These are phyloP conservation scores for Drosophila punjabiensis DNA, from an alignment of 1,140 invertebrate genomes.

Conservation along the genomic window DNA sequence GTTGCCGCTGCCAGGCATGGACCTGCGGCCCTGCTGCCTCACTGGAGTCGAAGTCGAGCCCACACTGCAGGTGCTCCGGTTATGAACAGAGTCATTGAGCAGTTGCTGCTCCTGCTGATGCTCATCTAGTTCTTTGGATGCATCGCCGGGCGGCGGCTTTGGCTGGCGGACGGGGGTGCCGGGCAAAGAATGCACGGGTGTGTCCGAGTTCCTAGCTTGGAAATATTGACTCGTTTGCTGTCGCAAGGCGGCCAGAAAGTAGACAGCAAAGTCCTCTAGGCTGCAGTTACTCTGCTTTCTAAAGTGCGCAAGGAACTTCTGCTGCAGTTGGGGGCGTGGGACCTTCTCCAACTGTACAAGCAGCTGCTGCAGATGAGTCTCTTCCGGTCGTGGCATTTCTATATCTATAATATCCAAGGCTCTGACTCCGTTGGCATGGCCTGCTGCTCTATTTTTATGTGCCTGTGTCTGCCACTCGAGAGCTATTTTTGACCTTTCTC, in stretches of 20 bases:
- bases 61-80: constrained; percentile 30
- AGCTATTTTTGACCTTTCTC: constrained; percentile 44
- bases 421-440: constrained; percentile 12
- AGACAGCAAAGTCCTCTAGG: constrained; percentile 77
- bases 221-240: constrained; percentile 69
- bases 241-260: constrained; percentile 72
- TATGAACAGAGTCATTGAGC: constrained; percentile 38
- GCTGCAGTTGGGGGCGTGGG: constrained; percentile 35
- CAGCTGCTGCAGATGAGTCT: constrained; percentile 48
- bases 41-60: constrained; percentile 27
- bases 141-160: constrained; percentile 18
- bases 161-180: constrained; percentile 52
- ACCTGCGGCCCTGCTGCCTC: constrained; percentile 37
- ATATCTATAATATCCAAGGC: not conserved
- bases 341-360: constrained; percentile 47
- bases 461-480: constrained; percentile 13
- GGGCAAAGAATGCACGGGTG: constrained; percentile 49
- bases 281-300: constrained; percentile 36
- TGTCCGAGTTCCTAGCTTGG: constrained; percentile 42
- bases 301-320: constrained; percentile 48
- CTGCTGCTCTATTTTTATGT: constrained; percentile 16
- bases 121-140: constrained; percentile 33
- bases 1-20: constrained; percentile 22
- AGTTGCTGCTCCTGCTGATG: constrained; percentile 28
- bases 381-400: constrained; percentile 44